Conservation (phyloP, 92 coral and sea anemone species). For the Ricordea florida region DNA sequence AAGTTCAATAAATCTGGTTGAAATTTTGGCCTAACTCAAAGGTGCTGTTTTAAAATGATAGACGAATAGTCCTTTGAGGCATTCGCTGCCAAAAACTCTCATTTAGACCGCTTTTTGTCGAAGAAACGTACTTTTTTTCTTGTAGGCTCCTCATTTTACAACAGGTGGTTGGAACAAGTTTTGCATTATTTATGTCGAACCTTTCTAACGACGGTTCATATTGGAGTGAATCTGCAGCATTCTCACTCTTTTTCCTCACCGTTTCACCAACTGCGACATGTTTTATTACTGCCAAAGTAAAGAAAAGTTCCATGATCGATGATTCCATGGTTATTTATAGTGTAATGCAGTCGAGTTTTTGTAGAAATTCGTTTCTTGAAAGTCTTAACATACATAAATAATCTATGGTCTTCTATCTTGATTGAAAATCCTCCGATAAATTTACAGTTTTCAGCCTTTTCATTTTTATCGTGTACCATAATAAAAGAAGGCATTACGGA, state of each 20-base stretch:
- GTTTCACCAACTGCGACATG: not conserved
- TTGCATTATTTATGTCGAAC: constrained; percentile 56
- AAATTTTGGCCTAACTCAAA: not conserved
- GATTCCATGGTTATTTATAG: too few species aligned
- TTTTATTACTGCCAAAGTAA: too few species aligned
- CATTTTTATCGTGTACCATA: not conserved
- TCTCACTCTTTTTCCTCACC: not conserved
- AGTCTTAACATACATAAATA: not conserved
- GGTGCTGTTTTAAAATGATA: too few species aligned
- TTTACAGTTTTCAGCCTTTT: not conserved
- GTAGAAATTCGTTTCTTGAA: not conserved
- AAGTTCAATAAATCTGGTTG: not conserved
- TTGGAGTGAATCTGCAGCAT: not conserved
- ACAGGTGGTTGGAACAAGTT: constrained; percentile 69
- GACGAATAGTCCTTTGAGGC: too few species aligned
- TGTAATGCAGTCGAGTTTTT: too few species aligned
- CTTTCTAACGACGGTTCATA: constrained; percentile 34
- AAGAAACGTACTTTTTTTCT: not conserved
- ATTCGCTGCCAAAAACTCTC: not conserved
- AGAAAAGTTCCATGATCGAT: too few species aligned
- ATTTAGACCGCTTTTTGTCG: not conserved
- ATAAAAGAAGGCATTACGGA: too few species aligned
- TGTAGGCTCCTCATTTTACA: constrained; percentile 32
- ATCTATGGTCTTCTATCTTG: not conserved
- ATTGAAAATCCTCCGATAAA: not conserved